Conservation (phyloP, 2,888 invertebrate species). For the Pandemis heparana region DNA sequence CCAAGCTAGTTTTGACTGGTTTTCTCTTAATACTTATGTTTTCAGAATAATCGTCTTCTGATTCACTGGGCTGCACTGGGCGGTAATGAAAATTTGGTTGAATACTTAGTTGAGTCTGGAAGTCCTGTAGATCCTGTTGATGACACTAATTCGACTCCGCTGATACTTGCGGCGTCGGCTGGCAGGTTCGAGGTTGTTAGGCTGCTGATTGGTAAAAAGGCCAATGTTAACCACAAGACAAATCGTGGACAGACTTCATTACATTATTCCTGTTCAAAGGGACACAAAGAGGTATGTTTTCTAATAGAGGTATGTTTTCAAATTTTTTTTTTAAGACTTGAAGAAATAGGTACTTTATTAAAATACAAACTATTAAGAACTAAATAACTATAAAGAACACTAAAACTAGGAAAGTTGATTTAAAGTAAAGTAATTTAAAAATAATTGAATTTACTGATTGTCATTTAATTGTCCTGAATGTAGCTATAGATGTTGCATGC, state of each 20-base stretch:
- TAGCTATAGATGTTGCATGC: neutral
- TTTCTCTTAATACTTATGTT: conserved; percentile 46
- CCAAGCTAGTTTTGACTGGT: neutral
- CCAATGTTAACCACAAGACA: conserved; percentile 90
- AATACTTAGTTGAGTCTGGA: conserved; percentile 87
- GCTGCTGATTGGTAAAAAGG: conserved; percentile 88
- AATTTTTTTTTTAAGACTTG: neutral
- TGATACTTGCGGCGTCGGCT: conserved; percentile 93
- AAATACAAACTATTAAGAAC: too few species aligned
- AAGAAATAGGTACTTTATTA: too few species aligned
- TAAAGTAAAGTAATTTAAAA: too few species aligned
- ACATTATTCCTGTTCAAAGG: conserved; percentile 95
- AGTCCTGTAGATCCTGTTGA: conserved; percentile 89
- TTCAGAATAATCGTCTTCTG: conserved; percentile 89
- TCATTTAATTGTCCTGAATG: neutral
- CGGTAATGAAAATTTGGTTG: conserved; percentile 91
- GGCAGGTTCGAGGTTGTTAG: conserved; percentile 89
- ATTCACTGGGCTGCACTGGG: conserved; percentile 93
- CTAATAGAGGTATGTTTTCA: conserved; percentile 79
- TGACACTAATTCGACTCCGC: conserved; percentile 91
- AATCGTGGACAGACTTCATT: conserved; percentile 91
- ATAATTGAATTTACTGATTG: too few species aligned
- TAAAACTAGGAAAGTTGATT: too few species aligned
- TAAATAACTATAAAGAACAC: too few species aligned
- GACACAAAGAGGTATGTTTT: conserved; percentile 87